A percentile compares a stretch with the other conserved stretches of the same genome.
These are phyloP conservation scores for Tenthredo notha DNA, from an alignment of 2,888 invertebrate species.

Conservation along the genomic window DNA sequence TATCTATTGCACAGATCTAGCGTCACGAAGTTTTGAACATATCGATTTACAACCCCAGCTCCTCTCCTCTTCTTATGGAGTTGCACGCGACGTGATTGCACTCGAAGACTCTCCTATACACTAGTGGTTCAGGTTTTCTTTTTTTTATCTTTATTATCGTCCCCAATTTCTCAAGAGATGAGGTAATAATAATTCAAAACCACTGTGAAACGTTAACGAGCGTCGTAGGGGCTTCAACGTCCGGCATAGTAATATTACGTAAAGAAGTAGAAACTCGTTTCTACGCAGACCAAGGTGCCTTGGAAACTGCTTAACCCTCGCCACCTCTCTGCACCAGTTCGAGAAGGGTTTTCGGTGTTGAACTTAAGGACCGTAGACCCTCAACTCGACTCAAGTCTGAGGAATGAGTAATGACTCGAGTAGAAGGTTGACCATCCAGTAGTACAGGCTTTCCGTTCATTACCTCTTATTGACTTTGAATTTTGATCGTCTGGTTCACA, in stretches of 20 bases:
- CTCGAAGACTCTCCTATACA: background rate
- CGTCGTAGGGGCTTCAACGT: background rate
- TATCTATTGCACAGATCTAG: background rate
- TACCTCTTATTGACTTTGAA: constrained; percentile 7
- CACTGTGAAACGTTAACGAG: background rate
- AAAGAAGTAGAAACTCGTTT: constrained; percentile 21
- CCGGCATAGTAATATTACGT: constrained; percentile 1
- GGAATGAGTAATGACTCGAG: constrained; percentile 12
- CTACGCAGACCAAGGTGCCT: background rate
- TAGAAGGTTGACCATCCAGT: background rate
- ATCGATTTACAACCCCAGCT: background rate
- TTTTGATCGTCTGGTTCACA: background rate
- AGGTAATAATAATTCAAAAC: constrained; percentile 11
- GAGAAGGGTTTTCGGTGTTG: background rate
- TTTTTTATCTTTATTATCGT: background rate
- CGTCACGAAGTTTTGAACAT: background rate
- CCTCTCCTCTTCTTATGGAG: background rate
- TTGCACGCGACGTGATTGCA: background rate
- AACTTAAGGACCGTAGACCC: background rate
- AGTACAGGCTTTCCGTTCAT: background rate
- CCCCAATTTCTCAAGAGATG: background rate
- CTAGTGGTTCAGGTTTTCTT: background rate
- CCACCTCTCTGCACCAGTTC: background rate
- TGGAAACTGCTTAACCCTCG: background rate
- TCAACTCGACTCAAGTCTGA: background rate